These are phyloP conservation scores for Microhierax caerulescens DNA, from an alignment of 2,797 vertebrate genomes.

Conservation along the genomic window DNA sequence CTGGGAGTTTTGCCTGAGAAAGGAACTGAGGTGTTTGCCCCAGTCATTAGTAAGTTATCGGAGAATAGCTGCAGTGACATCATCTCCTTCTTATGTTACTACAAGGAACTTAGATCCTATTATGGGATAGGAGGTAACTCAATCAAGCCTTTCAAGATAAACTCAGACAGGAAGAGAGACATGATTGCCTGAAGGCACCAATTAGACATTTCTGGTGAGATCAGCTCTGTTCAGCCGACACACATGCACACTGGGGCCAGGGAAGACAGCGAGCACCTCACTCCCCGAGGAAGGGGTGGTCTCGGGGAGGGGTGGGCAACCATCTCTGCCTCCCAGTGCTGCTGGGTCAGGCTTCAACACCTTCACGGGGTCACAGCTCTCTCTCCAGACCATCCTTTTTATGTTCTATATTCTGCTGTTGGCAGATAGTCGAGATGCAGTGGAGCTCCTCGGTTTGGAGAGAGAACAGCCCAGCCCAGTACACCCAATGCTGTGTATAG, in stretches of 20 bases:
- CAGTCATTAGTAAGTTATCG: conserved; percentile 8
- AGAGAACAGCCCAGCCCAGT: not conserved
- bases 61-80: conserved; percentile 56
- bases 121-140: conserved; percentile 57
- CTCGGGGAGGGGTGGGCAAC: not conserved
- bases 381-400: not conserved
- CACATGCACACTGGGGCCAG: not conserved
- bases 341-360: not conserved
- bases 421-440: not conserved
- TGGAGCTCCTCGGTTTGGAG: not conserved
- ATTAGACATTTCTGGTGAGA: conserved; percentile 57
- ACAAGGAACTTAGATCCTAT: conserved; percentile 55
- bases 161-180: conserved; percentile 65
- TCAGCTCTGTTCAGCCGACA: conserved; percentile 30
- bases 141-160: conserved; percentile 61
- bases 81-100: conserved; percentile 60
- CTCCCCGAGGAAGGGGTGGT: not conserved
- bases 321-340: not conserved
- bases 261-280: not conserved
- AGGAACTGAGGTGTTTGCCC: conserved; percentile 32
- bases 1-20: conserved; percentile 29
- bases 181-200: conserved; percentile 44
- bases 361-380: not conserved
- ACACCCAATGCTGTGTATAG: not conserved
- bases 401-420: not conserved